A percentile compares a stretch with the other conserved stretches of the same genome.
Evolutionary conservation across 1,140 invertebrate genomes (phyloP).

Genomic region (Camponotus pennsylvanicus): DNA sequence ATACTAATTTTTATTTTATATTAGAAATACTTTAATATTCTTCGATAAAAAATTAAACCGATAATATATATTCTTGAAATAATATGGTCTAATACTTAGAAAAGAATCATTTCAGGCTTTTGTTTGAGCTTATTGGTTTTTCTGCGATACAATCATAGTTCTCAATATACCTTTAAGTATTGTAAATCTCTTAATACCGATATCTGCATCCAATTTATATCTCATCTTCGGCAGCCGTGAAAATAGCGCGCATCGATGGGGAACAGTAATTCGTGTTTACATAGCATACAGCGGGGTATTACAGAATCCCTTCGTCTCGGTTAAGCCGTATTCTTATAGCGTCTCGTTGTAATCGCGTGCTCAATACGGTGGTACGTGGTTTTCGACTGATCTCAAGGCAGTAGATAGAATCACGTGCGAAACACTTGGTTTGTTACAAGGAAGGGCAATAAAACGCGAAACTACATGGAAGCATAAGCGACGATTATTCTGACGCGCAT

Average conservation of each 20-base stretch:
- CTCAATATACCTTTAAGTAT: slow-evolving; percentile 44
- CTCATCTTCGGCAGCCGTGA: slow-evolving; percentile 52
- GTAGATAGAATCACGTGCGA: slow-evolving; percentile 69
- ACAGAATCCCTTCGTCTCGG: slow-evolving; percentile 64
- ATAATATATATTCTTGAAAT: background rate
- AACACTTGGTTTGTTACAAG: slow-evolving; percentile 66
- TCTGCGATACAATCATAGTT: slow-evolving; percentile 13
- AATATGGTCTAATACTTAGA: background rate
- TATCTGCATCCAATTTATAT: slow-evolving; percentile 59
- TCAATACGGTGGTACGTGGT: slow-evolving; percentile 72
- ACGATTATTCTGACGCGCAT: slow-evolving; percentile 1
- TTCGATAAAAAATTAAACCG: background rate
- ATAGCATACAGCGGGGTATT: slow-evolving; percentile 59
- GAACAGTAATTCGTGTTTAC: slow-evolving; percentile 65
- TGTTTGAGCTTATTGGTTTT: slow-evolving; percentile 9
- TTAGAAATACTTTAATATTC: background rate
- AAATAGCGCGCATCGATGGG: slow-evolving; percentile 47
- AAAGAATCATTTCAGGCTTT: slow-evolving; percentile 29
- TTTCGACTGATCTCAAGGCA: slow-evolving; percentile 72
- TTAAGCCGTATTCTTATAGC: slow-evolving; percentile 67
- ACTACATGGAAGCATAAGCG: slow-evolving; percentile 6
- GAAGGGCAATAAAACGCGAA: slow-evolving; percentile 43
- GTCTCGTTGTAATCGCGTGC: slow-evolving; percentile 69
- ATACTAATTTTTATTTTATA: too few species aligned
- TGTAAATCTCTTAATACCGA: slow-evolving; percentile 60